phyloP scores from a whole-genome alignment of 2,113 vertebrate genomes.

The Pelusios castaneus region DNA sequence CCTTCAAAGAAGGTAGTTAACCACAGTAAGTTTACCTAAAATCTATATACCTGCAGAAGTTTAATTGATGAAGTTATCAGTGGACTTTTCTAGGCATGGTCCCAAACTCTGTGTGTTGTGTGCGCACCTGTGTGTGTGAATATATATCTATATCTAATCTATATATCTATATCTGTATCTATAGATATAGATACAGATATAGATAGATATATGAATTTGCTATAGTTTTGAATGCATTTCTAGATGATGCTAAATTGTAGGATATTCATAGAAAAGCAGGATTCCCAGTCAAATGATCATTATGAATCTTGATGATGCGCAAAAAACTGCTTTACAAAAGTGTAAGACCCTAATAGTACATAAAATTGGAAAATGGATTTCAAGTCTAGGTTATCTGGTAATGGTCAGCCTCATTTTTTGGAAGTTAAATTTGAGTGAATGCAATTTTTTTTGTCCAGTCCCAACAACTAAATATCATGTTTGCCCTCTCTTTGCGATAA shows the following conservation, averaged over 20 bases:
- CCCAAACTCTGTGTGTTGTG: too few species aligned
- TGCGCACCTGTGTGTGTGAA: too few species aligned
- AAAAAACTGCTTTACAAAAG: neutral
- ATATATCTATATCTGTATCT: too few species aligned
- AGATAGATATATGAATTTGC: too few species aligned
- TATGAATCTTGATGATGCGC: neutral
- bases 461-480: neutral
- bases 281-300: neutral
- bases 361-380: neutral
- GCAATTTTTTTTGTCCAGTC: neutral
- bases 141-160: too few species aligned
- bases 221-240: too few species aligned
- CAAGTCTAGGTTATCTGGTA: neutral
- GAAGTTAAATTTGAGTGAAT: neutral
- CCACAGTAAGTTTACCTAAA: neutral
- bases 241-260: too few species aligned
- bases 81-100: neutral
- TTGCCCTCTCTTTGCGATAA: neutral
- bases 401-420: neutral
- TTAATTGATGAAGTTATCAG: neutral
- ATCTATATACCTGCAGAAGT: too few species aligned
- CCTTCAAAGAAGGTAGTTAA: neutral
- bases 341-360: neutral
- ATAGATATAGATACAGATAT: too few species aligned
- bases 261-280: neutral